Conservation (phyloP, 1,140 invertebrate species). For the Oscheius sp. region DNA sequence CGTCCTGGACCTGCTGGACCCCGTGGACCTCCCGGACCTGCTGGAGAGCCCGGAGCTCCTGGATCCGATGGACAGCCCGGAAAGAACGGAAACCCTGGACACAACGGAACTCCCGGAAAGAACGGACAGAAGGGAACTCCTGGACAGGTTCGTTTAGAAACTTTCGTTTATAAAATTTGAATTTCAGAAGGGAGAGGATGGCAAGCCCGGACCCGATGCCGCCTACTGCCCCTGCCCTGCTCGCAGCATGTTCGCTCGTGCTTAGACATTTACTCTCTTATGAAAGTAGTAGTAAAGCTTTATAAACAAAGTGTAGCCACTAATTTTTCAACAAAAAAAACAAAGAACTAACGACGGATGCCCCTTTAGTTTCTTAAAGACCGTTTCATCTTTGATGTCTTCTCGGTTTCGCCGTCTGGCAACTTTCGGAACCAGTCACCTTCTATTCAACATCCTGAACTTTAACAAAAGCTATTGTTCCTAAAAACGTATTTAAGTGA, state of each 20-base stretch:
- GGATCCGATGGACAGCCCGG: constrained; percentile 31
- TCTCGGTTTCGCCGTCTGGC: too few species aligned
- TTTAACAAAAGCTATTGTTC: too few species aligned
- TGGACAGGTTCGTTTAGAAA: not conserved
- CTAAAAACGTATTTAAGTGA: too few species aligned
- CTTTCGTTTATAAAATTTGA: not conserved
- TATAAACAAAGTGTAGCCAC: too few species aligned
- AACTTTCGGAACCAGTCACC: too few species aligned
- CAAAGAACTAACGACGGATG: too few species aligned
- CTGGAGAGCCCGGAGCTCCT: constrained; percentile 28
- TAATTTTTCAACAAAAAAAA: too few species aligned
- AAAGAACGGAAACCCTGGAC: constrained; percentile 28
- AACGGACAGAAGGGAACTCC: constrained; percentile 6
- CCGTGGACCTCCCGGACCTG: constrained; percentile 33
- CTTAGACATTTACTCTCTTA: too few species aligned
- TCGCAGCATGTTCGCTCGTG: not conserved
- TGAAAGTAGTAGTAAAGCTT: too few species aligned
- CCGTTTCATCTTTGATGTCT: too few species aligned
- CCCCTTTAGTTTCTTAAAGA: too few species aligned
- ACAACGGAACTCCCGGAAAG: constrained; percentile 12
- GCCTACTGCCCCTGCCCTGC: constrained; percentile 6
- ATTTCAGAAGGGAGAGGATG: not conserved
- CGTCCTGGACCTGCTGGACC: constrained; percentile 32
- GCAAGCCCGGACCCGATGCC: not conserved
- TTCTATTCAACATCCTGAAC: too few species aligned